These are phyloP conservation scores for Empidonax alnorum DNA, from an alignment of 2,113 vertebrate genomes.

Conservation along the genomic window DNA sequence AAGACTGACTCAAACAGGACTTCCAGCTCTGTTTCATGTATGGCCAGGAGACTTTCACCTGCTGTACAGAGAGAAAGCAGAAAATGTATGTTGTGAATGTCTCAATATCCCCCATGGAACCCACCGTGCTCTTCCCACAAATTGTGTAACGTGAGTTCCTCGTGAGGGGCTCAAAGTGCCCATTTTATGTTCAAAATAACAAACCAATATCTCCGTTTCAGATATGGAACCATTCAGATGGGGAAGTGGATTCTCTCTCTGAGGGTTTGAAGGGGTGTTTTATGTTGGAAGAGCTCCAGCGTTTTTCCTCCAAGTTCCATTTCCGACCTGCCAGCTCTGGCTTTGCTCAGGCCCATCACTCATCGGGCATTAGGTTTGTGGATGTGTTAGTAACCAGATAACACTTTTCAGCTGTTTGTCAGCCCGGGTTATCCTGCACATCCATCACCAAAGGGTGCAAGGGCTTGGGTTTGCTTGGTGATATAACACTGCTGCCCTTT, in stretches of 20 bases:
- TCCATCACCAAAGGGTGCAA: background rate
- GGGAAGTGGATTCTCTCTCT: background rate
- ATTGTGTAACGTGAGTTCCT: background rate
- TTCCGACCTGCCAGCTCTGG: rapidly evolving
- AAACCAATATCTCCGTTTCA: background rate
- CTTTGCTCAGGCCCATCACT: background rate
- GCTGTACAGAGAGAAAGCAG: background rate
- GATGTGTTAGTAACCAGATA: rapidly evolving
- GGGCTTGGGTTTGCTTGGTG: background rate
- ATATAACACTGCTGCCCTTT: background rate
- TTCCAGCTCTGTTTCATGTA: background rate
- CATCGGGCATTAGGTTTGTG: rapidly evolving
- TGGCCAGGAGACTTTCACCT: background rate
- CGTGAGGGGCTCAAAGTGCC: background rate
- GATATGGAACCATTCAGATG: background rate
- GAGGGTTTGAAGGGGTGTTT: background rate
- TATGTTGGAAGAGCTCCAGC: background rate
- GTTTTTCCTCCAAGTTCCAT: no score
- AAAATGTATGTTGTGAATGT: background rate
- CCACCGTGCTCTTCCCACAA: background rate
- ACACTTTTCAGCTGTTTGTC: background rate
- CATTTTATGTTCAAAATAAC: background rate
- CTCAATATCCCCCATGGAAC: background rate
- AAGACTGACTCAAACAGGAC: background rate
- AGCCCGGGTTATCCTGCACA: background rate